Evolutionary conservation across 2,888 invertebrate species (phyloP).

Genomic region (Schrankia costaestrigalis): DNA sequence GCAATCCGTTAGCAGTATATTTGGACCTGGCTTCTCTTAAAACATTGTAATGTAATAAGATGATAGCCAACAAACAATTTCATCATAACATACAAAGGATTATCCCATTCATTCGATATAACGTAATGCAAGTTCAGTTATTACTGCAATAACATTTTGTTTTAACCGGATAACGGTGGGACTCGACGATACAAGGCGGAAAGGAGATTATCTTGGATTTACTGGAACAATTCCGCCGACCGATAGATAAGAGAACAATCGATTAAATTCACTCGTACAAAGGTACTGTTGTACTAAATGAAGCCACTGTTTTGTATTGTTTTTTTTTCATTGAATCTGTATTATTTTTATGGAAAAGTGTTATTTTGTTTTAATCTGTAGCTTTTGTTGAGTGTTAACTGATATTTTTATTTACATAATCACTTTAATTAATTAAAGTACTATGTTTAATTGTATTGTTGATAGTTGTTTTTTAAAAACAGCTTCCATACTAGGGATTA

Average conservation of each 20-base stretch:
- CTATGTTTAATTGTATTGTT: too few relatives aligned
- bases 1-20: neutral
- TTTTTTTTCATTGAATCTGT: too few relatives aligned
- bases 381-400: too few relatives aligned
- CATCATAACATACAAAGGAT: slow-evolving; percentile 2
- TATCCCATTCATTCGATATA: slow-evolving; percentile 22
- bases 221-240: slow-evolving; percentile 51
- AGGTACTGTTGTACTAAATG: slow-evolving; percentile 23
- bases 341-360: too few relatives aligned
- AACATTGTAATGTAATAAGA: neutral
- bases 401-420: too few relatives aligned
- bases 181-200: slow-evolving; percentile 50
- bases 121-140: slow-evolving; percentile 38
- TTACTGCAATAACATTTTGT: slow-evolving; percentile 66
- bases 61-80: slow-evolving; percentile 2
- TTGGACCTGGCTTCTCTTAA: too few relatives aligned
- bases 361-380: too few relatives aligned
- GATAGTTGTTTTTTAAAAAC: too few relatives aligned
- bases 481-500: too few relatives aligned
- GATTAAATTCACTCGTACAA: slow-evolving; percentile 44
- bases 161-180: slow-evolving; percentile 61
- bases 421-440: too few relatives aligned
- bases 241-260: slow-evolving; percentile 59
- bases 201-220: slow-evolving; percentile 67
- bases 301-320: slow-evolving; percentile 10